Conservation (phyloP, 53 echinoderm and acorn worm species). For the Patiria pectinifera region DNA sequence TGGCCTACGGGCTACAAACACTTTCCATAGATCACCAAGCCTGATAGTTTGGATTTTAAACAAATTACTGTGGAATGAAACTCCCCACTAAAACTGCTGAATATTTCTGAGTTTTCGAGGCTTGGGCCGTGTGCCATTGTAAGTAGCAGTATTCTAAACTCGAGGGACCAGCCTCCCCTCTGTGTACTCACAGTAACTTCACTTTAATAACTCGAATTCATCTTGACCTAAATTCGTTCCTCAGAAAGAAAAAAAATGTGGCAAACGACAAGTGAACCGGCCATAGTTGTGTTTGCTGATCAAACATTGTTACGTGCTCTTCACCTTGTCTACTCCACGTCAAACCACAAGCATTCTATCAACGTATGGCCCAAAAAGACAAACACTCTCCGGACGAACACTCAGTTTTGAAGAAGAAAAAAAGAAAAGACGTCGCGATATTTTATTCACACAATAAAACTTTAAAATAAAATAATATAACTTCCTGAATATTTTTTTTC, state of each 20-base stretch:
- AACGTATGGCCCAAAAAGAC: background rate
- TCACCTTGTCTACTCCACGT: background rate
- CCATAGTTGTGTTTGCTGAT: constrained; percentile 9
- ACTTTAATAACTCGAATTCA: background rate
- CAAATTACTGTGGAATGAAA: background rate
- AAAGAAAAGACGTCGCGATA: background rate
- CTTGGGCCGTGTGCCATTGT: too few relatives aligned
- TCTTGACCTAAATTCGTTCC: constrained; percentile 15
- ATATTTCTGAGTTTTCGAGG: background rate
- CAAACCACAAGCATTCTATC: background rate
- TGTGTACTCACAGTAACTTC: background rate
- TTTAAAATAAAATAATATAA: background rate
- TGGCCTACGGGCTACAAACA: background rate
- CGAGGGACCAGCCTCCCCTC: background rate
- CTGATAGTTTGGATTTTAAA: background rate
- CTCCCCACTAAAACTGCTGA: background rate
- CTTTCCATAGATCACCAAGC: background rate
- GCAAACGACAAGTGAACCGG: constrained; percentile 17
- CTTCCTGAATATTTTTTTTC: background rate
- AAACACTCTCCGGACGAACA: background rate
- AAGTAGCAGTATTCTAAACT: too few relatives aligned
- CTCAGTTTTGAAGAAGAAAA: background rate
- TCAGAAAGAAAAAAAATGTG: background rate
- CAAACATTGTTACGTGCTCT: constrained; percentile 3
- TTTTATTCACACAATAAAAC: background rate